Conservation (phyloP, 2,888 invertebrate genomes). For the Heliconius cydno region DNA sequence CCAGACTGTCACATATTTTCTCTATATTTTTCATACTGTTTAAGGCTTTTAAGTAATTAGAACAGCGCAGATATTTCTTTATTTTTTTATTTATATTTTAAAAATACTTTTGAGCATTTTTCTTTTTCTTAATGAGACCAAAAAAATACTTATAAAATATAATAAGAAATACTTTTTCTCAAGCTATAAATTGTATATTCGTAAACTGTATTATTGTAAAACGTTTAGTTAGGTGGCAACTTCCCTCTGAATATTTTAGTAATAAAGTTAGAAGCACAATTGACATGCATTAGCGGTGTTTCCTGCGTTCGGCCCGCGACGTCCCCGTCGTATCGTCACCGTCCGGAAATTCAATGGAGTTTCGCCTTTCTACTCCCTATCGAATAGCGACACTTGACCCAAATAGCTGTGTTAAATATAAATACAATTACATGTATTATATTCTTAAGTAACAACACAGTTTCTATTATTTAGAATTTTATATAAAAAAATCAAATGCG, state of each 20-base stretch:
- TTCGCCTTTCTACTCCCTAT: constrained; percentile 58
- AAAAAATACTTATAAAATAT: too few relatives aligned
- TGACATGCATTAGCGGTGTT: constrained; percentile 81
- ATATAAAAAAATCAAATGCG: neutral
- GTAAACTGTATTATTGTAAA: constrained; percentile 14
- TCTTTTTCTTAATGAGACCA: too few relatives aligned
- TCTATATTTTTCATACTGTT: neutral
- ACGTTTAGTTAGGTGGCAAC: constrained; percentile 24
- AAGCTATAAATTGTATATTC: neutral
- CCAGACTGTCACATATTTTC: neutral
- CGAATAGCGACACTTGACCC: constrained; percentile 54
- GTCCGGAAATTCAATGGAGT: constrained; percentile 80
- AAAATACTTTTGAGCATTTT: neutral
- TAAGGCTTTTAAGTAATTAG: neutral
- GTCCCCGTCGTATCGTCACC: constrained; percentile 71
- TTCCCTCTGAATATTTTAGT: constrained; percentile 42
- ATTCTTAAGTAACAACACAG: neutral
- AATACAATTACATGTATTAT: constrained; percentile 18
- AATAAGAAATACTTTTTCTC: neutral
- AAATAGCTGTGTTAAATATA: constrained; percentile 46
- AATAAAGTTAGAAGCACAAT: constrained; percentile 68
- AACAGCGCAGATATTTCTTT: neutral
- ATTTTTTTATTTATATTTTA: neutral
- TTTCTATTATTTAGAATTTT: neutral
- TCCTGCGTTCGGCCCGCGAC: constrained; percentile 71